A percentile compares a stretch with the other conserved stretches of the same genome.
phyloP scores from a whole-genome alignment of 2,113 vertebrate genomes.

The Saguinus imperator region DNA sequence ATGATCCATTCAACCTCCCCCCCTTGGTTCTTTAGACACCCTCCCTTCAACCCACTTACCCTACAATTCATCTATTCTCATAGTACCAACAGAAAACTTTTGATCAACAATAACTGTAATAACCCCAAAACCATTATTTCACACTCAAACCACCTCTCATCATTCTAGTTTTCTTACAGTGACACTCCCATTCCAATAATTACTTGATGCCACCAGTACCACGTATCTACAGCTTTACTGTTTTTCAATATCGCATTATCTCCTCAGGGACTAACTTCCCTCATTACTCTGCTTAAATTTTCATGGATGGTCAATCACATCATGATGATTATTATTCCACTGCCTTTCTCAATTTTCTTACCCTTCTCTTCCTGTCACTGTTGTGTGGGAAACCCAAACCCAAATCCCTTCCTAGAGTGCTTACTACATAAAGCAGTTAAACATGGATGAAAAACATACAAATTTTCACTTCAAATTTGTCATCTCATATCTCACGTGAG shows the following conservation, averaged over 20 bases:
- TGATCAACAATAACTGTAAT: not conserved
- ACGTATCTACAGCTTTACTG: not conserved
- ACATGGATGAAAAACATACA: not conserved
- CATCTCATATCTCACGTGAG: not conserved
- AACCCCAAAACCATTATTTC: not conserved
- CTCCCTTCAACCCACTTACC: not conserved
- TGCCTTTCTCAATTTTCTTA: not conserved
- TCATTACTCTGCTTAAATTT: not conserved
- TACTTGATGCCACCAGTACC: not conserved
- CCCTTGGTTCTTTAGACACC: not conserved
- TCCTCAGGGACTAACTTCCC: not conserved
- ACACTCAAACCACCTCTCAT: not conserved
- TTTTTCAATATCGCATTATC: not conserved
- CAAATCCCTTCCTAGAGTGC: not conserved
- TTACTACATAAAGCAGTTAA: not conserved
- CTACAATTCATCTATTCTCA: not conserved
- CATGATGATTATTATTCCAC: not conserved
- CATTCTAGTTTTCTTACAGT: not conserved
- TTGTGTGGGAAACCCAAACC: not conserved
- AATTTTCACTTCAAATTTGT: not conserved
- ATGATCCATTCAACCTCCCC: not conserved
- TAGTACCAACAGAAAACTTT: not conserved
- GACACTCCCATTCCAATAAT: not conserved
- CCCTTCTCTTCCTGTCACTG: not conserved
- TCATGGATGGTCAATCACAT: not conserved